Percentiles rank a stretch among this genome's conserved stretches.
Conservation (phyloP, 2,888 invertebrate genomes). For the Drosophila aldrichi region DNA sequence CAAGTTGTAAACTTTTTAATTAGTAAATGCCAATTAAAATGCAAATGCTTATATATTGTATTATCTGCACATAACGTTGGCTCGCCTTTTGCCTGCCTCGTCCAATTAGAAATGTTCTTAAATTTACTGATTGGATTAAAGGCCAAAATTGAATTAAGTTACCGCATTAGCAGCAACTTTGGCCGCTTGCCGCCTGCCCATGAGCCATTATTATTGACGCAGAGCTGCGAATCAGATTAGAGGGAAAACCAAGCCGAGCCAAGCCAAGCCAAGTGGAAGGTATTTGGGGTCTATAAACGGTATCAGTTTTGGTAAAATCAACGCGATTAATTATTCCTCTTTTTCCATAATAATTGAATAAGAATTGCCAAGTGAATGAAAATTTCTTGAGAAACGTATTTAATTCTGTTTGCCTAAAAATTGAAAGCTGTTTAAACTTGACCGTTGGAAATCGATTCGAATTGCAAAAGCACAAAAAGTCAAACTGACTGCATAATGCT, state of each 20-base stretch:
- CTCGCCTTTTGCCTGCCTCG: conserved; percentile 30
- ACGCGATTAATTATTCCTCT: conserved; percentile 55
- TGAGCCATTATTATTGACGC: conserved; percentile 25
- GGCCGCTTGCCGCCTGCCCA: background rate
- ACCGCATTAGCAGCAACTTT: conserved; percentile 62
- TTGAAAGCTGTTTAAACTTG: background rate
- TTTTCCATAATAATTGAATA: conserved; percentile 65
- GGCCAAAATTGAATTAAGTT: conserved; percentile 75
- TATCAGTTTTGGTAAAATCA: conserved; percentile 58
- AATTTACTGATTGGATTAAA: conserved; percentile 78
- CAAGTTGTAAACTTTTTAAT: conserved; percentile 69
- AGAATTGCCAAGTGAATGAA: conserved; percentile 23
- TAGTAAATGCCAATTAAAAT: conserved; percentile 76
- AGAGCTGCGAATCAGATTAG: conserved; percentile 35
- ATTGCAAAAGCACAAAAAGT: no score
- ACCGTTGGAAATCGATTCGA: conserved; percentile 43
- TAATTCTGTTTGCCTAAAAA: background rate
- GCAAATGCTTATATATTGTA: conserved; percentile 65
- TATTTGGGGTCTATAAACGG: conserved; percentile 23
- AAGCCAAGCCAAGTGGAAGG: conserved; percentile 1
- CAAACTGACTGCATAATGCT: background rate
- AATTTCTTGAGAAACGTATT: background rate
- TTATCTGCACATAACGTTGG: conserved; percentile 53
- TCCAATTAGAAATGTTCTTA: conserved; percentile 63
- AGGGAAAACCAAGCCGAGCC: background rate